phyloP scores from a whole-genome alignment of 2,888 invertebrate genomes.

The Thymelicus acteon region DNA sequence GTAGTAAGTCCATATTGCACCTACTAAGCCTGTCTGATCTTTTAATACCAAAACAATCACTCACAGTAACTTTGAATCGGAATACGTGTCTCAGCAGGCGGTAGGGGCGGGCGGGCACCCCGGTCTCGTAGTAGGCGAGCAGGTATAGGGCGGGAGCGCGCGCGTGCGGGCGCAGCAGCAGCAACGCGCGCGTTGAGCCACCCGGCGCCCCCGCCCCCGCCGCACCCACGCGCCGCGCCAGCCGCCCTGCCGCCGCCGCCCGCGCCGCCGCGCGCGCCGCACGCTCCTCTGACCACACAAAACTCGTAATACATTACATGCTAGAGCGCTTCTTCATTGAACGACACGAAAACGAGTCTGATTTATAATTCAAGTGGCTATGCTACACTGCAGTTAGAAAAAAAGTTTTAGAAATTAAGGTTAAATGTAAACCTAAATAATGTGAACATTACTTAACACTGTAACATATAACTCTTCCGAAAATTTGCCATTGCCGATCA shows the following conservation, averaged over 20 bases:
- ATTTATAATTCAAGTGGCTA: no score
- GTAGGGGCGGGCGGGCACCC: conserved; percentile 51
- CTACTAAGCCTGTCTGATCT: no score
- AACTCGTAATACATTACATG: background rate
- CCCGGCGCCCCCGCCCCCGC: conserved; percentile 47
- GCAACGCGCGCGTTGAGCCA: conserved; percentile 48
- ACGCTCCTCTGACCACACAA: conserved; percentile 66
- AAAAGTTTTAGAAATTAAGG: no score
- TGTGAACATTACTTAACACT: no score
- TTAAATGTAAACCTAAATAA: no score
- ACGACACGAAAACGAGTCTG: no score
- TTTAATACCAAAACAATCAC: conserved; percentile 37
- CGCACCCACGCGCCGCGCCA: conserved; percentile 34
- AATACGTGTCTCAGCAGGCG: conserved; percentile 72
- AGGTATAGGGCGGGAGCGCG: conserved; percentile 55
- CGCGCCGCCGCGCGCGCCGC: conserved; percentile 57
- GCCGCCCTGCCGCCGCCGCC: conserved; percentile 40
- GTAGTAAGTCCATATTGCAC: no score
- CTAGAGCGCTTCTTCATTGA: no score
- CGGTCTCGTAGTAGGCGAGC: conserved; percentile 72
- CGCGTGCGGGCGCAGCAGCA: conserved; percentile 63
- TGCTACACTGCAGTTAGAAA: no score
- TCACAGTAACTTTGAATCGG: conserved; percentile 60
- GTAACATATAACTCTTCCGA: no score
- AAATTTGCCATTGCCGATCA: no score